Base-by-base conservation (phyloP, 2,797 vertebrate genomes). In the Echiichthys vipera region DNA sequence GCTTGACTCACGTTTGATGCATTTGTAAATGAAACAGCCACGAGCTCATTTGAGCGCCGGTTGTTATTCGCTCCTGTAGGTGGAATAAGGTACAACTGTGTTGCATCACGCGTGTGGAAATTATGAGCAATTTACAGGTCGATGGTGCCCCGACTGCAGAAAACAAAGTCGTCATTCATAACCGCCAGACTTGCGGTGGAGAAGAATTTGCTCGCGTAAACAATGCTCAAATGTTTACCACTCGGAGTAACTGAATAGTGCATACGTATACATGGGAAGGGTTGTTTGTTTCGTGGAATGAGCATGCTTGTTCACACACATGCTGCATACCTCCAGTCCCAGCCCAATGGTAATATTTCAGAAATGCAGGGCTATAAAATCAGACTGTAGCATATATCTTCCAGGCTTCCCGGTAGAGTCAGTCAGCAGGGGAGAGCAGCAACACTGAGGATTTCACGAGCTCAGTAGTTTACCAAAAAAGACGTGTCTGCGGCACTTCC, bases 381-480 rank as follows among this genome's bases (percentile, higher is more conserved):
- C 84, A 77, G 71, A 84, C 78, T 68, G 84, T 73, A 83, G 83
- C 80, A 71, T 87, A 78, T 90, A 85, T 90, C 84, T 89, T 84
- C 78, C 77, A 80, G 80, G 78, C 79, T 67, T 82, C 79, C 65
- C 71, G 46, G 72, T 55, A 62, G 81, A 88, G 88, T 90, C 78
- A 75, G 79, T 67, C 72, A 62, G 81, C 58, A 59, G 61, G 68
- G n/a, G 69, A 80, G 69, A 82, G 56, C 7, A 69, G 65, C 61
- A 68, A 71, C 70, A 63, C 78, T 50, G 74, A 71, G 78, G 84
- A 77, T 79, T 85, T 77, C 64, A 78, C 85, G 79, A 86, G 75
- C 88, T 94, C 92, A 94, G 93, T 94, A 95, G 94, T 94, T 86
- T 88, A 88, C 54, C n/a, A n/a, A 36, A 78, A 53, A 65, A 79